phyloP scores from a whole-genome alignment of 2,888 invertebrate species.

The Noctua fimbriata region DNA sequence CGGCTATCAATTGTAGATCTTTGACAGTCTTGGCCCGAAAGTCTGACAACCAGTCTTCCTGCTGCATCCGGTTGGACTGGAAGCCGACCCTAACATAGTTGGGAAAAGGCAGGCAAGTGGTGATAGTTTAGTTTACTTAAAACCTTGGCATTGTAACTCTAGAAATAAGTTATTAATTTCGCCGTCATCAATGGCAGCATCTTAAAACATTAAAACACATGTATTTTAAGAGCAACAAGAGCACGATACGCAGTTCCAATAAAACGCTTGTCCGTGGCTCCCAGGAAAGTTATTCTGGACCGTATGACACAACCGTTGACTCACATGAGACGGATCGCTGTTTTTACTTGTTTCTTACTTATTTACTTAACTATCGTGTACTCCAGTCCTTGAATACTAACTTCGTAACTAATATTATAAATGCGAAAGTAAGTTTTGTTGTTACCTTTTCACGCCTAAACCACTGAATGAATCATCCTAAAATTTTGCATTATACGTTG shows the following conservation, averaged over 20 bases:
- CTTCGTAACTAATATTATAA: too few species aligned
- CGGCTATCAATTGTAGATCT: too few species aligned
- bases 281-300: slow-evolving; percentile 74
- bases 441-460: too few species aligned
- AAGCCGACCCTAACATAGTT: too few species aligned
- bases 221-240: slow-evolving; percentile 57
- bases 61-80: too few species aligned
- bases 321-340: slow-evolving; percentile 62
- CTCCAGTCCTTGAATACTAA: background rate
- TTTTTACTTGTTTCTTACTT: slow-evolving; percentile 45
- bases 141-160: slow-evolving; percentile 5
- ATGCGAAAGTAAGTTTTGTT: too few species aligned
- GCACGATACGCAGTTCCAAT: slow-evolving; percentile 33
- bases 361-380: slow-evolving; percentile 30
- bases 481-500: too few species aligned
- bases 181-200: slow-evolving; percentile 16
- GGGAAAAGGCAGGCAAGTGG: too few species aligned
- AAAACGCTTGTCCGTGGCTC: slow-evolving; percentile 58
- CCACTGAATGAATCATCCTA: too few species aligned
- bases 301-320: slow-evolving; percentile 78
- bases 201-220: slow-evolving; percentile 52
- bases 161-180: background rate
- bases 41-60: too few species aligned
- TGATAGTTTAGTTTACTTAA: background rate
- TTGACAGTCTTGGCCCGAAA: too few species aligned